Percentiles rank a stretch among this genome's conserved stretches.
Conservation (phyloP, 1,140 invertebrate genomes). For the Bombus huntii region DNA sequence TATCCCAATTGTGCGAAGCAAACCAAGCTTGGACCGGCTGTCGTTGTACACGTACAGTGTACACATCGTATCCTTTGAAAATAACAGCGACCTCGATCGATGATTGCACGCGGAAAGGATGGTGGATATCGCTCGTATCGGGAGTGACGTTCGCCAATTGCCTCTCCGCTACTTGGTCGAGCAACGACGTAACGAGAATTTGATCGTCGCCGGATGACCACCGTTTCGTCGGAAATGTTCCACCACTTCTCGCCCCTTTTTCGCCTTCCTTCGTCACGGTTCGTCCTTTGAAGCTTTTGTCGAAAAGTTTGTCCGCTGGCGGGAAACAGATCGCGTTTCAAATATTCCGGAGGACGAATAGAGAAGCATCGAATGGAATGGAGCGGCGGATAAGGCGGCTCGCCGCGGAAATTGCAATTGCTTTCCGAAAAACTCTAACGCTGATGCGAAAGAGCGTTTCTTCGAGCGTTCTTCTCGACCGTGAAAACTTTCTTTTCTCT, state of each 20-base stretch:
- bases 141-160: not conserved
- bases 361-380: too few species aligned
- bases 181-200: too few species aligned
- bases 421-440: not conserved
- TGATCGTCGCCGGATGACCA: too few species aligned
- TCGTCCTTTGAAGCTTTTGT: not conserved
- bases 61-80: conserved; percentile 46
- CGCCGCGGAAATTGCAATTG: too few species aligned
- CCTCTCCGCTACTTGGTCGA: too few species aligned
- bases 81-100: conserved; percentile 44
- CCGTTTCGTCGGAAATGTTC: too few species aligned
- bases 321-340: not conserved
- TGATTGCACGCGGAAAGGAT: conserved; percentile 32
- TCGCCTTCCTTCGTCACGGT: not conserved
- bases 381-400: too few species aligned
- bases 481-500: not conserved
- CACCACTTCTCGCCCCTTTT: not conserved
- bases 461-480: not conserved
- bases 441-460: not conserved
- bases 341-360: not conserved
- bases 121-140: conserved; percentile 4
- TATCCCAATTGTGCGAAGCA: conserved; percentile 53
- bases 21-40: not conserved
- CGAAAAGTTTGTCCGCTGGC: not conserved
- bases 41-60: not conserved